phyloP scores from a whole-genome alignment of 2,113 vertebrate genomes.

The Bolborhynchus lineola region DNA sequence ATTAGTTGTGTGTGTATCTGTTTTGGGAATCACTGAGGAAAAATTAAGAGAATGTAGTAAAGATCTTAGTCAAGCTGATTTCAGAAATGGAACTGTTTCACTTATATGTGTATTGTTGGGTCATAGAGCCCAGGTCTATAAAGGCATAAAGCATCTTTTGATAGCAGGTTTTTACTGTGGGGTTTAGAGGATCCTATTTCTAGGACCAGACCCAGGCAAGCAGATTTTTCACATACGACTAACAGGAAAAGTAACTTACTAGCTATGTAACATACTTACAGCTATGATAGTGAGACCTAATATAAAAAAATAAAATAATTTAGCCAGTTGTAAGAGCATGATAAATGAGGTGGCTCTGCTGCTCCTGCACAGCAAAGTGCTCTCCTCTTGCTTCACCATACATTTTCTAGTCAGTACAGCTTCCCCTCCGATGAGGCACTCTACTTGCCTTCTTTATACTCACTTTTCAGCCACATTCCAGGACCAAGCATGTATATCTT shows the following conservation, averaged over 20 bases:
- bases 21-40: constrained; percentile 76
- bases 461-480: neutral
- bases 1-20: constrained; percentile 45
- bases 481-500: neutral
- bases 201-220: neutral
- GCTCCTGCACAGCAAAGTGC: neutral
- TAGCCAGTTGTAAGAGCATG: neutral
- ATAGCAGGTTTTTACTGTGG: neutral
- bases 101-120: neutral
- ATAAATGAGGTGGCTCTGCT: neutral
- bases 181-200: neutral
- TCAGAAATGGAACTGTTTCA: neutral
- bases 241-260: neutral
- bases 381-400: neutral
- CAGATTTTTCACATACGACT: neutral
- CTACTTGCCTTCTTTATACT: neutral
- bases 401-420: neutral
- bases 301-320: neutral
- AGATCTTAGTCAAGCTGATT: constrained; percentile 29
- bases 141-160: neutral
- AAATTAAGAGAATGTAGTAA: constrained; percentile 61
- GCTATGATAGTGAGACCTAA: neutral
- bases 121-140: neutral
- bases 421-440: fast-evolving
- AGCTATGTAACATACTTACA: neutral